Evolutionary conservation across 1,140 invertebrate genomes (phyloP).

Genomic region (Caenorhabditis remanei): DNA sequence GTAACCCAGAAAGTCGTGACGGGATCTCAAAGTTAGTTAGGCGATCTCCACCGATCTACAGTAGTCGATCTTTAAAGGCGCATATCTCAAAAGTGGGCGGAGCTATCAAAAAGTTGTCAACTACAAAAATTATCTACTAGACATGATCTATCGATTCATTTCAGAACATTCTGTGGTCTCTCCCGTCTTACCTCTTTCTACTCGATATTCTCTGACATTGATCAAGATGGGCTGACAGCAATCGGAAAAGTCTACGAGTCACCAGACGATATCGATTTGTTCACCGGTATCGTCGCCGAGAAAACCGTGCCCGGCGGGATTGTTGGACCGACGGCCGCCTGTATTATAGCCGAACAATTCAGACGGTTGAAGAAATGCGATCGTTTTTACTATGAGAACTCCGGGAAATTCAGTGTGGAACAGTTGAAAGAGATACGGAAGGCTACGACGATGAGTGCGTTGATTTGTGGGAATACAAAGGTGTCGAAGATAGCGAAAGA

Average conservation of each 20-base stretch:
- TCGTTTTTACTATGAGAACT: slow-evolving; percentile 91
- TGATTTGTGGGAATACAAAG: slow-evolving; percentile 88
- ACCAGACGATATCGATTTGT: slow-evolving; percentile 75
- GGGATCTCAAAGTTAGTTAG: too few relatives aligned
- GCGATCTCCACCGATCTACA: too few relatives aligned
- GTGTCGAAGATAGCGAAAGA: slow-evolving; percentile 86
- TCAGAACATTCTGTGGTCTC: slow-evolving; percentile 66
- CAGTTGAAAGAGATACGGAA: slow-evolving; percentile 90
- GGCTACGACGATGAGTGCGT: slow-evolving; percentile 84
- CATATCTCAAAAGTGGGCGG: too few relatives aligned
- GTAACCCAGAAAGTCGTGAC: too few relatives aligned
- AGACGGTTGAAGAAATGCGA: slow-evolving; percentile 85
- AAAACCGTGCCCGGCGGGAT: slow-evolving; percentile 80
- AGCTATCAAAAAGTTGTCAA: too few relatives aligned
- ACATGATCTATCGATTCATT: too few relatives aligned
- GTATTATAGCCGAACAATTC: slow-evolving; percentile 83
- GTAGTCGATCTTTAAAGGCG: too few relatives aligned
- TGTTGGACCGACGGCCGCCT: slow-evolving; percentile 70
- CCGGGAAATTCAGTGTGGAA: slow-evolving; percentile 69
- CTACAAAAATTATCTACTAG: too few relatives aligned
- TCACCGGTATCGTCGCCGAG: slow-evolving; percentile 79
- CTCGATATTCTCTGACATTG: slow-evolving; percentile 71
- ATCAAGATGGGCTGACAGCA: slow-evolving; percentile 67
- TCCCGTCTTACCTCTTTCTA: slow-evolving; percentile 69
- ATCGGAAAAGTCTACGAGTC: slow-evolving; percentile 72